Base-by-base conservation (phyloP, 2,888 invertebrate species). In the Parnassius smintheus region DNA sequence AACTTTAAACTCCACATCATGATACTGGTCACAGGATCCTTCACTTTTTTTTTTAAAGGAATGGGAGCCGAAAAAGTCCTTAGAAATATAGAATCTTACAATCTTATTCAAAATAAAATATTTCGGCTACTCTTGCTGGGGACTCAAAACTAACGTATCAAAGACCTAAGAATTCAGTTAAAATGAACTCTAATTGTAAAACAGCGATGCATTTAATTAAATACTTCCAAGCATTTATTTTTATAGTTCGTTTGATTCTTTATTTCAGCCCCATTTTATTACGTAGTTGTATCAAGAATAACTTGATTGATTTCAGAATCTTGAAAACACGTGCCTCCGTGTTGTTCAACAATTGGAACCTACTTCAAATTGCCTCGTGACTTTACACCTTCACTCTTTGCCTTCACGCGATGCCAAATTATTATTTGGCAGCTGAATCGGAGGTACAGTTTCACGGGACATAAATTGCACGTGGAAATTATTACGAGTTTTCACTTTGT, bases 221-320 rank as follows among this genome's bases (percentile, higher is more conserved):
- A 13, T 49, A 49, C 18, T 49, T 49, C 49, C 7, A 49, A 49
- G 8, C 9, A 49, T 18, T 49, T 13, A 1, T 13, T 13, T 13
- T 49, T 13, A 49, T 13, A 18, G 18, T 48, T 48, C 13, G 13
- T 13, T 49, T 49, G 12, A n/a, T n/a, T 46, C 13, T 44, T 48
- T 44, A 41, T 52, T 62, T 53, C 9, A 46, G 48, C 41, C 50
- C 13, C 12, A 12, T 51, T 56, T 64, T 49, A 60, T 53, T 53
- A 46, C 52, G 59, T 56, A 54, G 49, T 50, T 55, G 41, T 45
- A 41, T 46, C 41, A 56, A 56, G 46, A 63, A 59, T 56, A 64
- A 64, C 60, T 56, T 60, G 60, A 56, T 64, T 64, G 59, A 64
- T 60, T 64, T 60, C 22, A n/a, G n/a, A 64, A 11, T n/a, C 12